A percentile compares a stretch with the other conserved stretches of the same genome.
phyloP scores from a whole-genome alignment of 2,113 vertebrate genomes.

The Macaca mulatta region DNA sequence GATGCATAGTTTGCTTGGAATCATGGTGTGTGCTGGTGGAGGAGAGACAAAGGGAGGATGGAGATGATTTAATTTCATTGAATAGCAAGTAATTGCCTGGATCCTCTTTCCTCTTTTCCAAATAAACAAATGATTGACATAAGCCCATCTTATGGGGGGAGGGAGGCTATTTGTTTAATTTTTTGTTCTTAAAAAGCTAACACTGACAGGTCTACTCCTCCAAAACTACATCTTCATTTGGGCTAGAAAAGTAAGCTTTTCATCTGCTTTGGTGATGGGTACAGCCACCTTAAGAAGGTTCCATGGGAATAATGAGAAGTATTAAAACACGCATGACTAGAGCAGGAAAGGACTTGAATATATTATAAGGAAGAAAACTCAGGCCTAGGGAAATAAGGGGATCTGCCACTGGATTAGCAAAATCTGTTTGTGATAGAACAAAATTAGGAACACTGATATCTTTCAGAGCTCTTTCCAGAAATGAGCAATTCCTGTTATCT shows the following conservation, averaged over 20 bases:
- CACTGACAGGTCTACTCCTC: neutral
- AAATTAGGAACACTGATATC: neutral
- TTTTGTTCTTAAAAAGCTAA: neutral
- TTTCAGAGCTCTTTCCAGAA: constrained; percentile 13
- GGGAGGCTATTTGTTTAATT: neutral
- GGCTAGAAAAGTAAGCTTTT: neutral
- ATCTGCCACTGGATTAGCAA: neutral
- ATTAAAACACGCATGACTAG: neutral
- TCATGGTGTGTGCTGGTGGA: neutral
- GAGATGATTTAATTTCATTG: neutral
- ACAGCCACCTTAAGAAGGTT: neutral
- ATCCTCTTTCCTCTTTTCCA: neutral
- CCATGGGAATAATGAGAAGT: neutral
- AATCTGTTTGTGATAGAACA: neutral
- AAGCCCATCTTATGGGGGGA: neutral
- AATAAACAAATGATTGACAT: neutral
- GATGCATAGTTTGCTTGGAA: neutral
- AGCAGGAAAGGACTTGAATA: neutral
- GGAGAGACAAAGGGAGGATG: neutral
- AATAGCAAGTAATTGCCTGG: neutral
- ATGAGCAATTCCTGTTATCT: neutral
- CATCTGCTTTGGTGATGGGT: neutral
- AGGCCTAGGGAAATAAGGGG: neutral
- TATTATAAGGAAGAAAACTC: neutral
- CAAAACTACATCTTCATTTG: neutral